Conservation (phyloP, 1,140 invertebrate genomes). For the Megalopta genalis region DNA sequence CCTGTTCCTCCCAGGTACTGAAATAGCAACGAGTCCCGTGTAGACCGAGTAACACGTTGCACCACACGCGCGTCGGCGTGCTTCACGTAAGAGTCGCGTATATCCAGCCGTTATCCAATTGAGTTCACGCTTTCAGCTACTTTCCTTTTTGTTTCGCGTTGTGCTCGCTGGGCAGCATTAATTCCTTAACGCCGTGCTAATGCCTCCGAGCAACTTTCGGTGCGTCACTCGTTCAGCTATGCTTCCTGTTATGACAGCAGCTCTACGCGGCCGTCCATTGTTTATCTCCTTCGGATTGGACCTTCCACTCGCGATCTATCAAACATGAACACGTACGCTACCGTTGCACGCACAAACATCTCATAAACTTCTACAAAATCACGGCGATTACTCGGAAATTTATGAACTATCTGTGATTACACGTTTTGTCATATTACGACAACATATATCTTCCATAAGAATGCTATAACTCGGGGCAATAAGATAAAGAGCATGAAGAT, state of each 20-base stretch:
- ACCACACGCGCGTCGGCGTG: neutral
- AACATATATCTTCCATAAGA: too few species aligned
- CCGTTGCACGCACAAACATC: too few species aligned
- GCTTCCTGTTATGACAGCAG: slow-evolving; percentile 46
- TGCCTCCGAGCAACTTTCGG: slow-evolving; percentile 48
- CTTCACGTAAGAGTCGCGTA: slow-evolving; percentile 43
- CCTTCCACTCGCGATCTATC: too few species aligned
- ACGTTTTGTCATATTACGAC: too few species aligned
- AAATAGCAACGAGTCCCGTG: neutral
- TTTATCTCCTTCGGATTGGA: neutral
- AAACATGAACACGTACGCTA: too few species aligned
- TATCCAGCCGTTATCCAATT: slow-evolving; percentile 71
- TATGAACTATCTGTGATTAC: too few species aligned
- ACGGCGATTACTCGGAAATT: too few species aligned
- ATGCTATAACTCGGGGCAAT: too few species aligned
- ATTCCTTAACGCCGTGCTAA: slow-evolving; percentile 63
- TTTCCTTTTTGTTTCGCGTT: slow-evolving; percentile 71
- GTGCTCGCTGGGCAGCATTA: slow-evolving; percentile 66
- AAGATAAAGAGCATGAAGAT: too few species aligned
- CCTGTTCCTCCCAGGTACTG: neutral
- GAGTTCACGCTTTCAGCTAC: slow-evolving; percentile 75
- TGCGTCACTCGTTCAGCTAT: slow-evolving; percentile 40
- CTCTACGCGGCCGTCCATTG: neutral
- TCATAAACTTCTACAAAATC: too few species aligned
- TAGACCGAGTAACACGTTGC: slow-evolving; percentile 20